Conservation (phyloP, 2,797 vertebrate species). For the Selene dorsalis region DNA sequence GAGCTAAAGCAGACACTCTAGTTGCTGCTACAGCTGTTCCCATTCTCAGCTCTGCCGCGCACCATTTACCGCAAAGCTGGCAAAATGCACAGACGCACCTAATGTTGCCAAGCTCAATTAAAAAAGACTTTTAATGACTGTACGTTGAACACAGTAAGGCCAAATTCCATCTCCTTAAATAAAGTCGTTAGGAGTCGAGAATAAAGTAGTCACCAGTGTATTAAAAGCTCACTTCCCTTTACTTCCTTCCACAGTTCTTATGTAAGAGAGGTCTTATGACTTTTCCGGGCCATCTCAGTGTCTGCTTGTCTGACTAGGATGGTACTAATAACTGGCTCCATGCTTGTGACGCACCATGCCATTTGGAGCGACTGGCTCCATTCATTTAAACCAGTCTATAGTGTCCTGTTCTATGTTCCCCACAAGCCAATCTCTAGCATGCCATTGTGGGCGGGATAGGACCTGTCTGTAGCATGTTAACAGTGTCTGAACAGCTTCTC, state of each 20-base stretch:
- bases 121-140: constrained; percentile 60
- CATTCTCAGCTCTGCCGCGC: constrained; percentile 58
- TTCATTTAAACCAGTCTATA: constrained; percentile 52
- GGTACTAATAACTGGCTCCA: constrained; percentile 58
- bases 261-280: constrained; percentile 74
- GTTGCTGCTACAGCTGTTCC: constrained; percentile 71
- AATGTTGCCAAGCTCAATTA: constrained; percentile 66
- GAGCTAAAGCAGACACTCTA: constrained; percentile 39
- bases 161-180: constrained; percentile 43
- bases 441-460: constrained; percentile 64
- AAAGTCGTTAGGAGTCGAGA: constrained; percentile 40
- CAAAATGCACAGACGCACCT: constrained; percentile 64
- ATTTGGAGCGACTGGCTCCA: constrained; percentile 50
- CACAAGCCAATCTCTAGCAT: constrained; percentile 56
- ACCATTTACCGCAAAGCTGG: constrained; percentile 72
- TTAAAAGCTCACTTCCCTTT: constrained; percentile 65
- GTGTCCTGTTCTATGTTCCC: constrained; percentile 48
- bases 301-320: constrained; percentile 55
- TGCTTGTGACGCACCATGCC: constrained; percentile 67
- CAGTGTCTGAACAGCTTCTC: constrained; percentile 57
- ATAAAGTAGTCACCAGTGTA: constrained; percentile 57
- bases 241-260: constrained; percentile 64
- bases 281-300: constrained; percentile 63
- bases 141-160: constrained; percentile 42
- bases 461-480: constrained; percentile 67